Evolutionary conservation across 2,113 vertebrate species (phyloP), one percentile per base, ranked within the genome.

Genomic region (Piprites chloris): DNA sequence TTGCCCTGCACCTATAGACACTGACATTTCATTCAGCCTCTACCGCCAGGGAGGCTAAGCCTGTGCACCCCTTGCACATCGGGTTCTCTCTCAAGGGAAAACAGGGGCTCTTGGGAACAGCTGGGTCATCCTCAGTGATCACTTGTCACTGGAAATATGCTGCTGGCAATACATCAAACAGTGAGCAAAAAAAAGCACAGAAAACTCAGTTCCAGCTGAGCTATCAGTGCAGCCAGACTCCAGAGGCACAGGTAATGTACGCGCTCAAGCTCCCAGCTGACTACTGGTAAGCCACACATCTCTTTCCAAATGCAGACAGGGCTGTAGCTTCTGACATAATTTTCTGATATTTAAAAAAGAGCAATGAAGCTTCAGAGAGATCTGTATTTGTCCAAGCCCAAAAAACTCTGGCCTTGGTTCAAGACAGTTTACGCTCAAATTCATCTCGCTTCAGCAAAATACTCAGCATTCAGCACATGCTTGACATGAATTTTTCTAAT

Each of bases 391-490:
- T 73, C 62, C 69, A 61, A 55, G 58, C 61, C 53, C 67, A 8
- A 78, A 93, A 96, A 89, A 32, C 35, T 63, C 32, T 92, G 90
- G 87, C 82, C 84, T 76, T 56, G 63, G 39, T 67, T 96, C 93
- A 96, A 79, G 46, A 90, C 78, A 93, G 85, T 49, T 94, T 81
- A 90, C 33, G 47, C 75, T 78, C 84, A 95, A 90, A 91, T 97
- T 92, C 2, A 6, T 90, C 59, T 32, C 5, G 17, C 92, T 89
- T 95, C 87, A 85, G 84, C 73, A 92, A 91, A 90, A 90, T 84
- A 87, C 69, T 96, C 89, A 82, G 87, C 73, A 94, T 97, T 97
- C 89, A 94, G 85, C 74, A 90, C 85, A 87, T 62, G 92, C 41
- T 78, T 21, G 24, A 72, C 74, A 67, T 6, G 41, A 84, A 61